Conservation (phyloP, 2,797 vertebrate genomes). For the Luscinia luscinia region DNA sequence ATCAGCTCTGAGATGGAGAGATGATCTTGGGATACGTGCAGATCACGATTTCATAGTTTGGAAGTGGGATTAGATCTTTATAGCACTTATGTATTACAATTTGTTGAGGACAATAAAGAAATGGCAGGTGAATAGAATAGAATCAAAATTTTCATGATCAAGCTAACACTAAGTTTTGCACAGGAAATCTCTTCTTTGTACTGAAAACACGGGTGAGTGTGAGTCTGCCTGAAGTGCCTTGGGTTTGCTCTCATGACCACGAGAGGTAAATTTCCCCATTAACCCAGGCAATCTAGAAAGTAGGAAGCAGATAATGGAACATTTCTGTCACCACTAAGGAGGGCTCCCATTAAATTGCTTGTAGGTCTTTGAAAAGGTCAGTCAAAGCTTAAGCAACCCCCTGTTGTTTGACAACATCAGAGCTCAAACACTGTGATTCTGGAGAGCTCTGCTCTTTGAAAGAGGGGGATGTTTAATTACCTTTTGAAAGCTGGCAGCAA, state of each 20-base stretch:
- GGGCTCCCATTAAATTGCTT: slow-evolving; percentile 41
- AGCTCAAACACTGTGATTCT: slow-evolving; percentile 42
- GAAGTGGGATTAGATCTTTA: not conserved
- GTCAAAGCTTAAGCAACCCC: slow-evolving; percentile 65
- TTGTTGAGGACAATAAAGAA: not conserved
- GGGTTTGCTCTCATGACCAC: not conserved
- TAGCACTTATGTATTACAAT: not conserved
- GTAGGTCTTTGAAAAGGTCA: slow-evolving; percentile 70
- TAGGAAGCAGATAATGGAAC: slow-evolving; percentile 73
- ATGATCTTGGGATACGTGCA: not conserved
- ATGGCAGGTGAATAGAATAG: not conserved
- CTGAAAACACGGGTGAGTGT: not conserved
- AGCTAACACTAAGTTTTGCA: not conserved
- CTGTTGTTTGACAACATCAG: slow-evolving; percentile 71
- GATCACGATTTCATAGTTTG: not conserved
- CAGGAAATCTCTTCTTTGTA: not conserved
- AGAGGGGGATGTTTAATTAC: slow-evolving; percentile 76
- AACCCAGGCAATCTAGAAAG: slow-evolving; percentile 34
- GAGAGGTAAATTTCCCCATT: not conserved
- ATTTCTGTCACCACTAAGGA: slow-evolving; percentile 48
- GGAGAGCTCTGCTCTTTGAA: slow-evolving; percentile 72
- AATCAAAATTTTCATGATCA: accelerated
- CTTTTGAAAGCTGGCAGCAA: slow-evolving; percentile 74
- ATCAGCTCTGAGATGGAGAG: not conserved
- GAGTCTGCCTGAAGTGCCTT: not conserved